Evolutionary conservation across 2,888 invertebrate genomes (phyloP), one percentile per base, ranked within the genome.

Genomic region (Pterostichus madidus): DNA sequence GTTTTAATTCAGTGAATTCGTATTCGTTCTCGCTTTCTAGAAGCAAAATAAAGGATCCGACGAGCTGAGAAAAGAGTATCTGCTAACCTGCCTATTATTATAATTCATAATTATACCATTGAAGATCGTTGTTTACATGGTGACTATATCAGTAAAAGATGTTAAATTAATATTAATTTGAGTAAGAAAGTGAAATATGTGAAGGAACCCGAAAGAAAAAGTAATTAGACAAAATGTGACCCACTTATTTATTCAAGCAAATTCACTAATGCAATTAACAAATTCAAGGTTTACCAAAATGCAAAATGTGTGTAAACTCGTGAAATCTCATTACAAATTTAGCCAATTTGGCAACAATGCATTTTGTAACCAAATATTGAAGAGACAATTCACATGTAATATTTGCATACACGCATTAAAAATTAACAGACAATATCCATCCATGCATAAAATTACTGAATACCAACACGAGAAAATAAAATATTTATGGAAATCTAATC

Each of bases 141-240:
- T 39, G 39, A 7, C 39, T 39, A 8, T 24, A 24, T 24, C 24
- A 39, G 7, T 39, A 39, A 8, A 39, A 39, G 24, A 24, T 24
- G 24, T 3, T 39, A 39, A 2, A 39, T 39, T 7, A 39, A 8
- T 8, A 0, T 39, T 8, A 7, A 39, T 8, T 39, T 7, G 8
- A 7, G 39, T 39, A 39, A 39, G 39, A 39, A 39, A 39, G 39
- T 39, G 5, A 39, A 39, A 39, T 13, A 32, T 64, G 32, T 64
- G 35, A 64, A 64, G 64, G 32, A 61, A 64, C 49, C 31, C 32
- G 17, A 64, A 35, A 64, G 64, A 44, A 81, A 81, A 81, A 59
- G 75, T 75, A 81, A 81, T 81, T 81, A 75, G 80, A 75, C 81
- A 81, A 75, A 73, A 81, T 80, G 61, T 75, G 81, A 81, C 81